Base-by-base conservation (phyloP, 2,797 vertebrate genomes). In the Sebastes minor region DNA sequence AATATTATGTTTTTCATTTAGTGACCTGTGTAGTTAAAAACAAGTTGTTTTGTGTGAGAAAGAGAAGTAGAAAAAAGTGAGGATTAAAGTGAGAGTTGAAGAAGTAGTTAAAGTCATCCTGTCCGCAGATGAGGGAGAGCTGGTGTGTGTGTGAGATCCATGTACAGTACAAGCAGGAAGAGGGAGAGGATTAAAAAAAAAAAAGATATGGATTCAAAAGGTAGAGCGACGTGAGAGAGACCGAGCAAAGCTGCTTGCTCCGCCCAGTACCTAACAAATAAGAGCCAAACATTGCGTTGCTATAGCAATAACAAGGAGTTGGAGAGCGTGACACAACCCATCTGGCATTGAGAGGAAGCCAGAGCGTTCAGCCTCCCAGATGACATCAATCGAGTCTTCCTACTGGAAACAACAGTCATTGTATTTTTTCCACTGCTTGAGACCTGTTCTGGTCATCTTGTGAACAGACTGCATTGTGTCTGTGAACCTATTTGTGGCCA, bases 201-300 rank as follows among this genome's bases (percentile, higher is more conserved):
- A 55, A 38, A n/a, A 23, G 33, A 35, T 7, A 14, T 8, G 16
- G 33, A 46, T 52, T 33, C 0, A 66, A 71, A 72, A 35, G 52
- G 12, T 46, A 4, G 7, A 55, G 10, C 57, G 55, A 75, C 8
- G 66, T 35, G 30, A 49, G 27, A 16, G 38, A 59, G 75, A 71
- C 52, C 8, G 10, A 22, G 52, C 12, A 42, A 6, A 42, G 65
- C 22, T 10, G 23, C 11, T 53, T 8, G 14, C 77, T 66, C 77
- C 68, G 55, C 85, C 81, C 76, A 18, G 68, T 9, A 12, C 53
- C 32, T 86, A 83, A 92, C 83, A 89, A 46, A 46, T 1, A 18
- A 46, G 6, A 82, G 64, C 71, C 32, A 93, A 93, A 93, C 80
- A 91, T 3, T 56, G 18, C 0, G 81, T 91, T 84, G 83, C 71